These are phyloP conservation scores for Scortum barcoo DNA, from an alignment of 2,113 vertebrate species.

Conservation along the genomic window DNA sequence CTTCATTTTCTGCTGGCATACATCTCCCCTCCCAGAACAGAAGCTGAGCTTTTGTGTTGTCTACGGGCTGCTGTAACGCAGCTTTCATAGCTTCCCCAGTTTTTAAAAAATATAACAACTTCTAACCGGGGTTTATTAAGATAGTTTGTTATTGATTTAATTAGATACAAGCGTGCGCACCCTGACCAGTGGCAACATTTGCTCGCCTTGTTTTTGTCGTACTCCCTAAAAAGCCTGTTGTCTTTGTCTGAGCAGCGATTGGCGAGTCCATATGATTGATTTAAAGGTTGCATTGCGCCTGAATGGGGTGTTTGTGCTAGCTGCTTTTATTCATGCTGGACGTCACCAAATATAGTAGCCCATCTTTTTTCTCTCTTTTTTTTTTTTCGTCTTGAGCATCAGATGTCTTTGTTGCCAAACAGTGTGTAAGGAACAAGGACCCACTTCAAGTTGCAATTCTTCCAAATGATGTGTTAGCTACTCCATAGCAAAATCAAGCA, in stretches of 20 bases:
- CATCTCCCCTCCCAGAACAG: conserved; percentile 10
- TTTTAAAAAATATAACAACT: conserved; percentile 39
- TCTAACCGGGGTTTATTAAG: conserved; percentile 55
- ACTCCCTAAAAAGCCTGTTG: conserved; percentile 28
- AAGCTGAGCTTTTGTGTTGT: conserved; percentile 37
- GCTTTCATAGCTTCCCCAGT: conserved; percentile 28
- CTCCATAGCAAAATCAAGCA: conserved; percentile 24
- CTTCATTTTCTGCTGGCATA: conserved; percentile 45
- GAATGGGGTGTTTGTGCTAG: conserved; percentile 65
- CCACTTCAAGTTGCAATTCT: conserved; percentile 85
- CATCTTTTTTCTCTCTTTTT: background rate
- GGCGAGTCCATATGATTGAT: conserved; percentile 52
- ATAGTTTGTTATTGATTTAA: conserved; percentile 58
- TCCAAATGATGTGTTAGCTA: conserved; percentile 79
- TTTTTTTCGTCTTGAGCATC: conserved; percentile 8
- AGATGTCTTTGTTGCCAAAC: conserved; percentile 27
- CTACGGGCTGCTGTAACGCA: conserved; percentile 1
- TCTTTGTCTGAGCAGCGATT: conserved; percentile 51
- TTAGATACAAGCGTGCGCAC: conserved; percentile 22
- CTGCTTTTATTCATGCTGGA: conserved; percentile 69
- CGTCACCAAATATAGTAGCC: conserved; percentile 60
- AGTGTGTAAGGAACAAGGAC: conserved; percentile 72
- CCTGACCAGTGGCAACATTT: conserved; percentile 32
- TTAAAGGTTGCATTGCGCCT: conserved; percentile 72
- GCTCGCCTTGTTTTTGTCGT: conserved; percentile 27